Evolutionary conservation across 2,797 vertebrate genomes (phyloP).

Genomic region (Cichlasoma orientale): DNA sequence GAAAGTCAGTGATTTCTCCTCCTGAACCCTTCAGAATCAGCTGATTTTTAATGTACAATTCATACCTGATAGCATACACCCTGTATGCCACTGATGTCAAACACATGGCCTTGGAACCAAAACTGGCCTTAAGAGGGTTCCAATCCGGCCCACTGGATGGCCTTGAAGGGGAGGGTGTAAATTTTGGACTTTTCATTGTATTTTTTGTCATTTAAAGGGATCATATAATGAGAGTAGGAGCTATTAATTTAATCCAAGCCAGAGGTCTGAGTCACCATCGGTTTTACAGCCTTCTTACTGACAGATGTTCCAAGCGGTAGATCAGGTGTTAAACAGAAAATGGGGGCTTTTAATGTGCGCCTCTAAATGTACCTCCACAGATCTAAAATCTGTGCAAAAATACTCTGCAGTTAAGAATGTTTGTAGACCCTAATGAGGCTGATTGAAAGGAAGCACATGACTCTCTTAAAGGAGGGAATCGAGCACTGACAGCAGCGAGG

Average conservation of each 20-base stretch:
- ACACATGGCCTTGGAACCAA: fast-evolving
- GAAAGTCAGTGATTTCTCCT: not conserved
- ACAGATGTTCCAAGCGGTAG: too few species aligned
- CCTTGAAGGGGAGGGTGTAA: fast-evolving
- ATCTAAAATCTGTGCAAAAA: too few species aligned
- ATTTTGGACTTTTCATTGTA: not conserved
- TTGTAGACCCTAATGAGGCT: too few species aligned
- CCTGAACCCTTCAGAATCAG: not conserved
- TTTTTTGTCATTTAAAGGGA: not conserved
- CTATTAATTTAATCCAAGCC: not conserved
- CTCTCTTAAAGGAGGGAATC: too few species aligned
- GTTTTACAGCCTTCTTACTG: not conserved
- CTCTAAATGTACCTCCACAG: too few species aligned
- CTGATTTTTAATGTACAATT: not conserved
- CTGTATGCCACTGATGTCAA: not conserved
- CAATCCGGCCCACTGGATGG: not conserved
- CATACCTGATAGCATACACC: not conserved
- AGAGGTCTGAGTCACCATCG: not conserved
- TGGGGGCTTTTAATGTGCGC: too few species aligned
- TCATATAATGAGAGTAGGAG: not conserved
- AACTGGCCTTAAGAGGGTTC: fast-evolving
- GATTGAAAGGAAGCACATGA: too few species aligned
- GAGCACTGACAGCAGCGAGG: too few species aligned
- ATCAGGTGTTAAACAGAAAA: too few species aligned
- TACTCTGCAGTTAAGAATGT: too few species aligned